Percentiles rank a stretch among this genome's conserved stretches.
These are phyloP conservation scores for Caracal caracal DNA, from an alignment of 2,113 vertebrate species.

Conservation along the genomic window DNA sequence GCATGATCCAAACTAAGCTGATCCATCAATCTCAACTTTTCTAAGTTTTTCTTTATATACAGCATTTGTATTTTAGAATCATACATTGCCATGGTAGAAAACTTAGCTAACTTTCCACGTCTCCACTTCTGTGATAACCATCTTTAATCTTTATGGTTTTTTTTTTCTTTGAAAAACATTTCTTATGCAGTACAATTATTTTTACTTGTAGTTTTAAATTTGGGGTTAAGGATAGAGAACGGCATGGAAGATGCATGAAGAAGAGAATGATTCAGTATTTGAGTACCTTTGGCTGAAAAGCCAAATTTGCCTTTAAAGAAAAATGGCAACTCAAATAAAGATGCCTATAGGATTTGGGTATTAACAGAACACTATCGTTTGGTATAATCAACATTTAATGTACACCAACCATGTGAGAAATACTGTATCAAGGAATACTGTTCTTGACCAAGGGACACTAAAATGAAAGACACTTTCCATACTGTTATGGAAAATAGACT, in stretches of 20 bases:
- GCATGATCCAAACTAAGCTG: conserved; percentile 48
- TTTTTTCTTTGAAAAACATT: conserved; percentile 21
- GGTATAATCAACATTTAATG: background rate
- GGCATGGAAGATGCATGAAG: background rate
- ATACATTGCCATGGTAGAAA: background rate
- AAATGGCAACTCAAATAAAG: conserved; percentile 28
- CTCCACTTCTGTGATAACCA: background rate
- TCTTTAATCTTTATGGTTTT: conserved; percentile 14
- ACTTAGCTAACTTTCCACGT: background rate
- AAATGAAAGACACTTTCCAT: background rate
- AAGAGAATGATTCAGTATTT: conserved; percentile 5
- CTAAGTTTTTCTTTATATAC: background rate
- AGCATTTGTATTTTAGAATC: conserved; percentile 14
- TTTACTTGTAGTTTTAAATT: background rate
- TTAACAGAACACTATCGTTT: background rate
- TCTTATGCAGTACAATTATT: conserved; percentile 9
- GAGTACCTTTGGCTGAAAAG: background rate
- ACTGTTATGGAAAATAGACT: background rate
- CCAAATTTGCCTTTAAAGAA: conserved; percentile 16
- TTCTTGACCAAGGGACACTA: background rate
- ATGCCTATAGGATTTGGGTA: background rate
- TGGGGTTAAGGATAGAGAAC: background rate
- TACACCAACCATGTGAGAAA: background rate
- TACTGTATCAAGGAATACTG: background rate
- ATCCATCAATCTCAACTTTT: background rate